These are phyloP conservation scores for Thamnophis sirtalis DNA, from an alignment of 2,113 vertebrate genomes.

Conservation along the genomic window DNA sequence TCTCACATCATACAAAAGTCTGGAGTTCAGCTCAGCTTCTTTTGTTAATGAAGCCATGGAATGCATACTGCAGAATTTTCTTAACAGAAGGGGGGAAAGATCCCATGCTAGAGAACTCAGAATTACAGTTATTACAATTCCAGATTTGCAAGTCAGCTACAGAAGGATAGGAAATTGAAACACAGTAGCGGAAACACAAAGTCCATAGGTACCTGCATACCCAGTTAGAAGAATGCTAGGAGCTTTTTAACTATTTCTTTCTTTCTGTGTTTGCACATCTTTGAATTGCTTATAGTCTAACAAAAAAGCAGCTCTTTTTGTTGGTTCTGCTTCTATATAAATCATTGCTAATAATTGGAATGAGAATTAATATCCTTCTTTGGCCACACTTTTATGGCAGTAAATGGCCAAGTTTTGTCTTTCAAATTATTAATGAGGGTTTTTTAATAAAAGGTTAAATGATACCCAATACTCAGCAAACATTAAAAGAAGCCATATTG, in stretches of 20 bases:
- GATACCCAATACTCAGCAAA: not conserved
- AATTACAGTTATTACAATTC: not conserved
- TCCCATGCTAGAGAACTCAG: not conserved
- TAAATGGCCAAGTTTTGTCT: not conserved
- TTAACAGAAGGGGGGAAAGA: not conserved
- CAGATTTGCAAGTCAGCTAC: not conserved
- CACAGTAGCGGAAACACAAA: not conserved
- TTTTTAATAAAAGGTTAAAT: not conserved
- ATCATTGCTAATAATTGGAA: not conserved
- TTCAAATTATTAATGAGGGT: not conserved
- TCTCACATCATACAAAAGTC: not conserved
- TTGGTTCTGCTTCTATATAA: not conserved
- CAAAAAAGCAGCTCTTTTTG: not conserved
- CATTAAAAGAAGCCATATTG: not conserved
- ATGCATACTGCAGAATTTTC: not conserved
- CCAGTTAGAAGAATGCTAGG: not conserved
- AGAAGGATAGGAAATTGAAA: not conserved
- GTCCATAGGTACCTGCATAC: not conserved
- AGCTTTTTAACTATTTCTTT: not conserved
- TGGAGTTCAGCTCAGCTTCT: not conserved
- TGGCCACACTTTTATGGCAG: not conserved
- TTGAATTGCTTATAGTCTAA: not conserved
- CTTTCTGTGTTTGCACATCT: not conserved
- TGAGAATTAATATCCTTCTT: slow-evolving; percentile 5
- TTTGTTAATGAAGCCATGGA: not conserved